A percentile compares a stretch with the other conserved stretches of the same genome.
These are phyloP conservation scores for Hyles lineata DNA, from an alignment of 2,888 invertebrate genomes.

Conservation along the genomic window DNA sequence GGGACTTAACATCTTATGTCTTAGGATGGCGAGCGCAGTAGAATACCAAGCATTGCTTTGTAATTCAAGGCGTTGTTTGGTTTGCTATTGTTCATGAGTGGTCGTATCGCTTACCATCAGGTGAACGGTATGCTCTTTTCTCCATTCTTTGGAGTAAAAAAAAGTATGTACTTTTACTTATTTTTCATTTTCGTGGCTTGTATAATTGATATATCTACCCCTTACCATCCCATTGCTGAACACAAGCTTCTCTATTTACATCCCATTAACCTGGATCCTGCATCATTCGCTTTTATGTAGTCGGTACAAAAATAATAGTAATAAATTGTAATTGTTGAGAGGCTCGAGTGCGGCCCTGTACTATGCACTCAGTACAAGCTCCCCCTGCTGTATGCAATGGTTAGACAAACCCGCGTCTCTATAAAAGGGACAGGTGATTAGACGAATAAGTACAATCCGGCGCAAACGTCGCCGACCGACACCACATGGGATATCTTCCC, in stretches of 20 bases:
- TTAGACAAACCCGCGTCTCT: conserved; percentile 82
- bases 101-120: too few relatives aligned
- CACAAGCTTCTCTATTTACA: background rate
- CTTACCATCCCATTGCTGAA: too few relatives aligned
- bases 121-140: too few relatives aligned
- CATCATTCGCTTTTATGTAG: background rate
- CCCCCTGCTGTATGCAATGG: conserved; percentile 77
- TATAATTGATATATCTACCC: too few relatives aligned
- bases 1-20: too few relatives aligned
- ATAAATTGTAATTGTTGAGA: conserved; percentile 1
- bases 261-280: background rate
- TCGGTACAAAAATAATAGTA: background rate
- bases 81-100: too few relatives aligned
- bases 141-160: too few relatives aligned
- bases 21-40: too few relatives aligned
- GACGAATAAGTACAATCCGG: conserved; percentile 76
- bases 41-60: too few relatives aligned
- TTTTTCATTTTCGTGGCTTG: too few relatives aligned
- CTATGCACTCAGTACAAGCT: conserved; percentile 69
- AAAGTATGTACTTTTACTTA: too few relatives aligned
- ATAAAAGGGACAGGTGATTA: conserved; percentile 84
- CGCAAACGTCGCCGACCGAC: conserved; percentile 66
- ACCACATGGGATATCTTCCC: conserved; percentile 69
- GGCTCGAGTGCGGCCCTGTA: conserved; percentile 62
- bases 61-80: too few relatives aligned